A percentile compares a stretch with the other conserved stretches of the same genome.
phyloP scores from a whole-genome alignment of 2,797 vertebrate genomes.

The Enteromius mattozi region DNA sequence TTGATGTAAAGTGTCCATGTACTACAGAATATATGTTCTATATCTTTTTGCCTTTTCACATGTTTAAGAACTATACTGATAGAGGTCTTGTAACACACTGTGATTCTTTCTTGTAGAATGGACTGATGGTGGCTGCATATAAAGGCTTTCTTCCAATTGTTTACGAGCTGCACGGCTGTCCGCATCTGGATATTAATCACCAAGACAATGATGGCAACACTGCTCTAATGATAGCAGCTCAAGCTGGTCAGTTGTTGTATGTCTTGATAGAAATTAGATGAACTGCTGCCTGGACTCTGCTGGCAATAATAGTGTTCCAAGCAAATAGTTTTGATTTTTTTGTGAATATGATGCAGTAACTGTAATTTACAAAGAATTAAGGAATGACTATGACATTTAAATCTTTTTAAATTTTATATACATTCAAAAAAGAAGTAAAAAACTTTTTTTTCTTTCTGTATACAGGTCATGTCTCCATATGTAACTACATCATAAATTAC shows the following conservation, averaged over 20 bases:
- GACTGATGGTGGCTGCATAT: conserved; percentile 86
- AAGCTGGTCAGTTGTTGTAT: conserved; percentile 79
- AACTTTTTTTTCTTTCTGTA: conserved; percentile 8
- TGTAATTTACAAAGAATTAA: background rate
- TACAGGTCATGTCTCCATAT: conserved; percentile 81
- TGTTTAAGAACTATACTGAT: background rate
- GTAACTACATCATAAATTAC: conserved; percentile 88
- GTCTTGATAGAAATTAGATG: background rate
- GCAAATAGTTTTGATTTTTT: background rate
- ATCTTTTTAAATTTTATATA: background rate
- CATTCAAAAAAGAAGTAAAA: background rate
- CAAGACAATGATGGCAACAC: conserved; percentile 93
- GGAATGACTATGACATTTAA: background rate
- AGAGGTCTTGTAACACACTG: background rate
- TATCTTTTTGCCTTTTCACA: background rate
- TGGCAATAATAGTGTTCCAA: background rate
- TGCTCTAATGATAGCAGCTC: conserved; percentile 89
- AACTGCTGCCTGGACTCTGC: background rate
- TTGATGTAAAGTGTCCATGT: background rate
- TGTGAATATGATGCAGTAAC: background rate
- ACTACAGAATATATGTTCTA: background rate
- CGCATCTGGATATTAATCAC: conserved; percentile 85
- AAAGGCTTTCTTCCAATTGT: conserved; percentile 84
- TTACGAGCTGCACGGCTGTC: conserved; percentile 79
- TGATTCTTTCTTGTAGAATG: conserved; percentile 78